Evolutionary conservation across 2,888 invertebrate species (phyloP), one percentile per base, ranked within the genome.

Genomic region (Hermaeophaga mercurialis): DNA sequence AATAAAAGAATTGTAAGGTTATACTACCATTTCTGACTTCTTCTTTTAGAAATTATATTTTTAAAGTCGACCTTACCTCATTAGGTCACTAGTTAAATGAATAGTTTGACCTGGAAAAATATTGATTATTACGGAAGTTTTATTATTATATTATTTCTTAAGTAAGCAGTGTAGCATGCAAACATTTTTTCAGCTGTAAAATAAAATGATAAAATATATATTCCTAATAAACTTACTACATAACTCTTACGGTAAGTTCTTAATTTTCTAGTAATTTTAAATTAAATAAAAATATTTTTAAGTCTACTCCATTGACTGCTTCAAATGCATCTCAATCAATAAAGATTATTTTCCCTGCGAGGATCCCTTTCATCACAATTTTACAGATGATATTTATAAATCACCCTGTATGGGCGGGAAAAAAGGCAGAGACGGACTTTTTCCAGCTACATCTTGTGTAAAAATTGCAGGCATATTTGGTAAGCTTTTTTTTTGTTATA

Each of bases 371-470:
- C 94, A 95, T 79, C 94, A 95, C 78, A 94, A 94, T 79, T 91
- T 88, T 70, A 91, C 92, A 1, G 80, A 87, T 54, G 85, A 87
- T 65, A 87, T 94, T 78, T 82, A 93, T 67, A 91, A 95, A 79
- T 86, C 91, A 1, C 94, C 95, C 1, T 98, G 98, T 78, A 90
- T 93, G 88, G 96, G 96, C 0, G 95, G 95, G 0, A 82, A 96
- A 64, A 96, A 96, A 78, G 92, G 91, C 1, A 82, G 97, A 24
- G 88, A 94, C 71, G 98, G 97, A 0, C 80, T 94, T 7, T 98
- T 96, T 79, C 98, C 97, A 0, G 97, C 96, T 12, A 96, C 97
- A 1, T 91, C 96, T 39, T 98, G 98, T 76, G 91, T 98, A 70
- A 98, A 98, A 82, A 89, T 98, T 62, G 89, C 90, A 58, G 97